phyloP scores from a whole-genome alignment of 2,888 invertebrate genomes.

The Plagiodera versicolora region DNA sequence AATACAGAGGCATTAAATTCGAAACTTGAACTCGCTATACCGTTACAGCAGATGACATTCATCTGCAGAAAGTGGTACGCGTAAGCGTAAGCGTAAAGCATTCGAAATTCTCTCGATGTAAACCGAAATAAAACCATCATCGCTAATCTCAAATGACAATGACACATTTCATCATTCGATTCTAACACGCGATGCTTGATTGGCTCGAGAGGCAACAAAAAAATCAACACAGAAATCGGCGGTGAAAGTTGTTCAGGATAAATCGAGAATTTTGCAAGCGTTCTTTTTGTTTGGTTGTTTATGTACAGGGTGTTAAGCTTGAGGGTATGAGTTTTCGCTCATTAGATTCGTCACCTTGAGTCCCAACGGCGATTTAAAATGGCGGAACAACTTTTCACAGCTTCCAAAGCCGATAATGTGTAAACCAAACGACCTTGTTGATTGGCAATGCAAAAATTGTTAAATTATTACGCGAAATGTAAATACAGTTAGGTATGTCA shows the following conservation, averaged over 20 bases:
- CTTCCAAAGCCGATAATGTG: background rate
- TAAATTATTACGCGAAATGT: background rate
- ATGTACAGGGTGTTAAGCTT: too few species aligned
- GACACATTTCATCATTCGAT: too few species aligned
- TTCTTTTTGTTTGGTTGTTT: too few species aligned
- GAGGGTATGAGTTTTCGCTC: too few species aligned
- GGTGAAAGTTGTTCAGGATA: too few species aligned
- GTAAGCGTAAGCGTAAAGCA: background rate
- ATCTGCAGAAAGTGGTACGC: background rate
- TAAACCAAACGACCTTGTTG: background rate
- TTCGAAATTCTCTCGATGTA: background rate
- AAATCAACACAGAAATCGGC: too few species aligned
- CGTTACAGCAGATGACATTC: background rate
- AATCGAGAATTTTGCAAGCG: too few species aligned
- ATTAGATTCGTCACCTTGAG: background rate
- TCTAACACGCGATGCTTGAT: too few species aligned
- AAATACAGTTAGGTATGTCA: background rate
- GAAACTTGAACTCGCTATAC: background rate
- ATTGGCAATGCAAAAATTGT: background rate
- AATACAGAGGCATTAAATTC: too few species aligned
- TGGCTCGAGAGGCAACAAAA: too few species aligned
- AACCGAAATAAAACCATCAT: background rate
- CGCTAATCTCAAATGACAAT: too few species aligned
- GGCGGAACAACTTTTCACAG: background rate
- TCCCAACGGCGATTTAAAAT: background rate